Base-by-base conservation (phyloP, 2,113 vertebrate species). In the Myotis brandtii region DNA sequence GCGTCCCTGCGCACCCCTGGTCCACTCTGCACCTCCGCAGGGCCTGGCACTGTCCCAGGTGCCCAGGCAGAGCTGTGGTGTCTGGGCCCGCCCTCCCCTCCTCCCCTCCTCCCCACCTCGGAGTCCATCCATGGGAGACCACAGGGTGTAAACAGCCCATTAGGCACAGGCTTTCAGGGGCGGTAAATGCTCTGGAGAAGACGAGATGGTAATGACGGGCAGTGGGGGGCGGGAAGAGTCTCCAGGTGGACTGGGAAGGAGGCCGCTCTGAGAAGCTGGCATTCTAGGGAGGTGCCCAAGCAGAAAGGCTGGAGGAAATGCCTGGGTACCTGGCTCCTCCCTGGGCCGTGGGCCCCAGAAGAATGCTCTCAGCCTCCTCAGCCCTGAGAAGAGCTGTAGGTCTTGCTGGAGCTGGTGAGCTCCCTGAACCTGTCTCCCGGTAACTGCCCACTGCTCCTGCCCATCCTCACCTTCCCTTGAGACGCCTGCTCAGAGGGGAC, bases 91-190 rank as follows among this genome's bases (percentile, higher is more conserved):
- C 21, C 43, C 27, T 32, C 18, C 16, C 10, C 32, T 9, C 4
- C 25, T 3, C 0, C 0, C 48, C 48, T 50, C 48, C 48, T 13
- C 40, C 43, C 7, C 43, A 32, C 62, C 62, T 32, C 6, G 2
- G 48, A 32, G 37, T 5, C 1, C 7, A 0, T 5, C 4, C 0
- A 0, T 23, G 23, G 67, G 14, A 73, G 7, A 3, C 9, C 3
- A 6, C 9, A 0, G 4, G 0, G 8, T 8, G 14, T 2, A 4
- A 27, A 11, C 3, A 20, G 8, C 9, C 43, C 40, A 18, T 9
- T 6, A 27, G 11, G 0, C 2, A 4, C 0, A 10, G 0, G 1
- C 0, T 6, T 4, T 9, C 43, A 6, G 0, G 3, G 1, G 18
- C 9, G 4, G 43, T 0, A 25, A 17, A 5, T 3, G 20, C 16